phyloP scores from a whole-genome alignment of 2,797 vertebrate genomes.

The Onychomys torridus region DNA sequence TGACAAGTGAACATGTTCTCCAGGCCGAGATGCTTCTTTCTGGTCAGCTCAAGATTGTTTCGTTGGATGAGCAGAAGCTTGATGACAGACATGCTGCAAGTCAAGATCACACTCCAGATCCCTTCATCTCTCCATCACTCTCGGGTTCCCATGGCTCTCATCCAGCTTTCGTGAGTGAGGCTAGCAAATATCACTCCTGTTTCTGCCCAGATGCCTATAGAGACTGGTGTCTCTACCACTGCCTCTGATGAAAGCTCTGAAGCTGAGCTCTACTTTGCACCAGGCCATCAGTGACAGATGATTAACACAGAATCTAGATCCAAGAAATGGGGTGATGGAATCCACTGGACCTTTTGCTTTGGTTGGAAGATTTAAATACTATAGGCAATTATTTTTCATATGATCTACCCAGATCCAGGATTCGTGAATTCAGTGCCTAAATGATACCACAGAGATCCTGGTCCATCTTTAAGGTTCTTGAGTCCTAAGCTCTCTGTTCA shows the following conservation, averaged over 20 bases:
- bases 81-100: not conserved
- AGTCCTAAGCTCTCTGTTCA: not conserved
- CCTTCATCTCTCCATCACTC: not conserved
- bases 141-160: not conserved
- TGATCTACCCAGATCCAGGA: not conserved
- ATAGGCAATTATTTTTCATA: not conserved
- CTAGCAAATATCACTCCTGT: not conserved
- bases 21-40: not conserved
- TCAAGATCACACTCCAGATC: not conserved
- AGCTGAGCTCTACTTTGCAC: not conserved
- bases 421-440: slow-evolving; percentile 3
- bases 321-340: not conserved
- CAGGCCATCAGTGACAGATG: not conserved
- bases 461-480: not conserved
- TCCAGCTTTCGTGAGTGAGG: not conserved
- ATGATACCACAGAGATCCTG: not conserved
- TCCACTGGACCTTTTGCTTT: not conserved
- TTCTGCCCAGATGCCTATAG: slow-evolving; percentile 2
- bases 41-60: not conserved
- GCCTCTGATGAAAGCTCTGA: not conserved
- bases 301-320: not conserved
- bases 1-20: not conserved
- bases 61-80: not conserved
- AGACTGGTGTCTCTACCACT: not conserved
- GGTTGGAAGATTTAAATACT: not conserved